Evolutionary conservation across 2,113 vertebrate species (phyloP), one percentile per base, ranked within the genome.

Genomic region (Uropsilus gracilis): DNA sequence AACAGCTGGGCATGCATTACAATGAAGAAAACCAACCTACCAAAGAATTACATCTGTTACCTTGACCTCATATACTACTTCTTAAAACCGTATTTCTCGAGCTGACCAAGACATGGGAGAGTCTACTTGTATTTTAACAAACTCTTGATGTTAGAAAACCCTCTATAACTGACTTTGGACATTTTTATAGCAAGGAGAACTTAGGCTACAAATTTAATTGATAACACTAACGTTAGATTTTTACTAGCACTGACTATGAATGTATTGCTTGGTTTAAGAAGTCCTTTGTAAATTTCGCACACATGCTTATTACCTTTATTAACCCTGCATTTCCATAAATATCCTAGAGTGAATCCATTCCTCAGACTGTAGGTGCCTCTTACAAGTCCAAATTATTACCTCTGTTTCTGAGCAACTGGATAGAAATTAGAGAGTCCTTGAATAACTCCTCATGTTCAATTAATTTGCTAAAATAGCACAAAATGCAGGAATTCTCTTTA

Each of bases 31-130:
- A 81, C 22, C 68, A 48, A 18, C 83, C 39, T 44, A 71, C 44
- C 59, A 39, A 61, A 91, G 73, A 59, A 28, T 66, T 46, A 55
- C 93, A 95, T 94, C 92, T 97, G 93, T 71, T 89, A 28, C 20
- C 53, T 73, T 72, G 91, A 59, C 89, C 71, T 94, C 48, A 34
- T 13, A 4, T 34, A 53, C 80, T 68, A 76, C 20, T 94, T 55
- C 37, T 30, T 57, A 75, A 93, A 91, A 90, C 61, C 76, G 68
- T 37, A 55, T 30, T 55, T 84, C 81, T 81, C 84, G 37, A 68
- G 86, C 59, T 71, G 80, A 76, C 77, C 59, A 88, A 91, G 64
- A 57, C 46, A 66, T 39, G 26, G 42, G 59, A 77, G 16, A 69
- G 6, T n/a, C 42, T 44, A 59, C 11, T 92, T 71, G 9, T 48